phyloP scores from a whole-genome alignment of 2,797 vertebrate genomes.

The Anguilla megastoma region DNA sequence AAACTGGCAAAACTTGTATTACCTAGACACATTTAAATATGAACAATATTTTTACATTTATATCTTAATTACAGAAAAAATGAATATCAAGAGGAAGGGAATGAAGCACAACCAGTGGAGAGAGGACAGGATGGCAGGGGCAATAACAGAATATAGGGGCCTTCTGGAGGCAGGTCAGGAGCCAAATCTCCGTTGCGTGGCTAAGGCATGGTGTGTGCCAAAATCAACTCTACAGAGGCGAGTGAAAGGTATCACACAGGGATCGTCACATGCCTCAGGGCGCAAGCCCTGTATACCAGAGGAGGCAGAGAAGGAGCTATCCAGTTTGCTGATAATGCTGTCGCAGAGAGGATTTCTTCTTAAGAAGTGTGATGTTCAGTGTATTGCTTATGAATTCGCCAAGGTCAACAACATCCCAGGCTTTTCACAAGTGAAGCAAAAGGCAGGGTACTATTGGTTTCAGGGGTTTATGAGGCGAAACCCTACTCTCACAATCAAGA shows the following conservation, averaged over 20 bases:
- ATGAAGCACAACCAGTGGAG: constrained; percentile 22
- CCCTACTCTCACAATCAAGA: neutral
- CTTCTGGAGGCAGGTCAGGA: constrained; percentile 9
- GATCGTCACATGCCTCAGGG: constrained; percentile 6
- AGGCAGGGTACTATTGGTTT: neutral
- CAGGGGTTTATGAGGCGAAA: constrained; percentile 5
- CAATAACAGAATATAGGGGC: constrained; percentile 25
- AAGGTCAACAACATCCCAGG: neutral
- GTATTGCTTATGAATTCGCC: neutral
- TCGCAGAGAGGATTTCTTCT: neutral
- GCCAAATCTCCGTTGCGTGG: neutral
- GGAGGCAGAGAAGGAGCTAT: constrained; percentile 10
- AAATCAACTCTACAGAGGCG: neutral
- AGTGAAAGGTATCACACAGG: neutral
- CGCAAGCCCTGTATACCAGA: neutral
- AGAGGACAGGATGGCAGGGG: constrained; percentile 21
- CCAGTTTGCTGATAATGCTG: neutral
- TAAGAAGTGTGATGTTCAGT: neutral
- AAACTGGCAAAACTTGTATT: too few relatives aligned
- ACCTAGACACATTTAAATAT: too few relatives aligned
- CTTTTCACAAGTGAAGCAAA: neutral
- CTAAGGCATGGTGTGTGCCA: constrained; percentile 20
- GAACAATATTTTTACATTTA: too few relatives aligned
- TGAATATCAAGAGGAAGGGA: too few relatives aligned
- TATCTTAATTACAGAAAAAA: too few relatives aligned